phyloP scores from a whole-genome alignment of 2,888 invertebrate species.

The Euphydryas editha region DNA sequence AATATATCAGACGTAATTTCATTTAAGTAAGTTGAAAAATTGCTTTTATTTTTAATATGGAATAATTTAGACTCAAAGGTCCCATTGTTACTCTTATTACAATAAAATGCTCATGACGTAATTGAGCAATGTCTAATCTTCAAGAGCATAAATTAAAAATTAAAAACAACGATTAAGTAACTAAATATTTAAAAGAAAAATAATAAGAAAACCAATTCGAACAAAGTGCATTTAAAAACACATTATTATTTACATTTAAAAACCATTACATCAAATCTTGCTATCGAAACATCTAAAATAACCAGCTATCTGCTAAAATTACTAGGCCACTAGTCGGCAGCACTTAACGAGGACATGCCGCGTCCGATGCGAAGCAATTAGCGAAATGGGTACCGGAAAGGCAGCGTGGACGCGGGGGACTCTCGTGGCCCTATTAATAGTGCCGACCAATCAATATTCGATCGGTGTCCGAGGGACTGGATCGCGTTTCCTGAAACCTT shows the following conservation, averaged over 20 bases:
- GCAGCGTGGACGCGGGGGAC: slow-evolving; percentile 47
- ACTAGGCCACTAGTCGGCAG: slow-evolving; percentile 23
- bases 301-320: slow-evolving; percentile 19
- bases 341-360: slow-evolving; percentile 40
- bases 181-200: no score
- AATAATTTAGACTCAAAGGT: no score
- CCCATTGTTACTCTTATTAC: no score
- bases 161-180: no score
- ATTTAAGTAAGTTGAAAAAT: no score
- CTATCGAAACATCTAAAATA: slow-evolving; percentile 15
- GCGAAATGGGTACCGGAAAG: slow-evolving; percentile 64
- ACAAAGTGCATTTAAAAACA: not conserved
- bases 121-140: no score
- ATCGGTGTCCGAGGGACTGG: slow-evolving; percentile 50
- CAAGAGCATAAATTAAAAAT: no score
- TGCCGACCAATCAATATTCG: slow-evolving; percentile 71
- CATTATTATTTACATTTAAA: not conserved
- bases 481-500: slow-evolving; percentile 31
- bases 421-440: slow-evolving; percentile 66
- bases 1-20: no score
- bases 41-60: no score
- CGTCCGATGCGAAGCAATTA: slow-evolving; percentile 62
- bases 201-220: not conserved
- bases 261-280: not conserved
- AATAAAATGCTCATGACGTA: no score